Base-by-base conservation (phyloP, 2,113 vertebrate genomes). In the Bolborhynchus lineola region DNA sequence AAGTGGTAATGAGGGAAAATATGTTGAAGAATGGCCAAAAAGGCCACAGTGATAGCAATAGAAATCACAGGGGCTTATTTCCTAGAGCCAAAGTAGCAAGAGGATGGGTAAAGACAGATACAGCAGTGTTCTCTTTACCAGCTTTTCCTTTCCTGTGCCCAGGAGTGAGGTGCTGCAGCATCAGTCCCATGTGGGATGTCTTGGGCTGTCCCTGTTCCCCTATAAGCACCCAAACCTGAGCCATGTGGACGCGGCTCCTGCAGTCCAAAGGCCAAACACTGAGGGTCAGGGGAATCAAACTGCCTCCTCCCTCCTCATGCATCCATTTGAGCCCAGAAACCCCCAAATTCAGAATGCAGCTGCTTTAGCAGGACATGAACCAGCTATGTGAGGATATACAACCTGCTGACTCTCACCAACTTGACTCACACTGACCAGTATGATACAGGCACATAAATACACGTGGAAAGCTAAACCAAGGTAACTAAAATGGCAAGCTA, bases 41-140 rank as follows among this genome's bases (percentile, higher is more conserved):
- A 55, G 35, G 44, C 55, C 44, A 18, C 24, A 7, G 7, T 9
- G 46, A 35, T 47, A 63, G 29, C 33, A 50, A 82, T 0, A 74
- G 82, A 68, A 86, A 82, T 39, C 17, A 39, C 76, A 39, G 35
- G 11, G 16, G 37, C 41, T 25, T 11, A 7, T 41, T 60, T 57
- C 47, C 37, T 42, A 10, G 53, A 57, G 60, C 78, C 24, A 16
- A 41, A 55, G 35, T 12, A 55, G 41, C 6, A 13, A 39, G 41
- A 52, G 70, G 60, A 72, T 1, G 31, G 7, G n/a, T 18, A 8
- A 41, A 35, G 31, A 23, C 28, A 44, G 35, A 23, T 1, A 11
- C 1, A 26, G 42, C 1, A 26, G 14, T 2, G 11, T 20, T 13
- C 13, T 44, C 39, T 47, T 35, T 3, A 7, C 33, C n/a, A 3